Base-by-base conservation (phyloP, 2,888 invertebrate genomes). In the Deladenus siricidicola region DNA sequence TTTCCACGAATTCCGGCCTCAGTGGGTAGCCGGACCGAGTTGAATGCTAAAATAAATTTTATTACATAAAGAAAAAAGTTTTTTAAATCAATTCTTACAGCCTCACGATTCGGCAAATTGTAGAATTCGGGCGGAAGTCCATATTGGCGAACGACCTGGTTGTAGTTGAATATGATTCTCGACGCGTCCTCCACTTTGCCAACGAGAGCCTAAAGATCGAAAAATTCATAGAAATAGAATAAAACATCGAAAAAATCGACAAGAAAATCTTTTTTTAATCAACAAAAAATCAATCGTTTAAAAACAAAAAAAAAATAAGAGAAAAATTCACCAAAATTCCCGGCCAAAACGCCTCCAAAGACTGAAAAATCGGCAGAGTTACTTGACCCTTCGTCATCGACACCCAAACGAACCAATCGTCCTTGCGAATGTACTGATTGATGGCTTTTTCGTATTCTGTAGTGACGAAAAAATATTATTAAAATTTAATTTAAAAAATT, bases 371-470 rank as follows among this genome's bases (percentile, higher is more conserved):
- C 0, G 96, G 94, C 72, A 93, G 82, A 0, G 94, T 92, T 4
- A 96, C 89, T 78, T 90, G 89, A 0, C 90, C 96, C 75, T 91
- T 89, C 49, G 87, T 85, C 96, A 98, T 98, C n/a, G 91, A 89
- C 0, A 91, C 96, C 96, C 96, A 98, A 73, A 96, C 86, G 79
- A 93, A 92, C 96, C 98, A 99, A 80, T 98, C 94, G 72, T 92
- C 93, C 74, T 88, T 87, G 75, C 89, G 88, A 73, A 96, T 70
- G 70, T 82, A 79, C 59, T 80, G 79, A 60, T 83, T 81, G 54
- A 84, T 81, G 0, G 81, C 71, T 19, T 71, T 70, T 34, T 80
- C 78, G 71, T 82, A 83, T 53, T 80, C 83, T 83, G 70, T 42
- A 68, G 58, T 19, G 6, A n/a, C 39, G 14, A 34, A 34, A 6